Evolutionary conservation across 35 echinoderm and acorn worm genomes (phyloP).

Genomic region (Stichopus chloronotus): DNA sequence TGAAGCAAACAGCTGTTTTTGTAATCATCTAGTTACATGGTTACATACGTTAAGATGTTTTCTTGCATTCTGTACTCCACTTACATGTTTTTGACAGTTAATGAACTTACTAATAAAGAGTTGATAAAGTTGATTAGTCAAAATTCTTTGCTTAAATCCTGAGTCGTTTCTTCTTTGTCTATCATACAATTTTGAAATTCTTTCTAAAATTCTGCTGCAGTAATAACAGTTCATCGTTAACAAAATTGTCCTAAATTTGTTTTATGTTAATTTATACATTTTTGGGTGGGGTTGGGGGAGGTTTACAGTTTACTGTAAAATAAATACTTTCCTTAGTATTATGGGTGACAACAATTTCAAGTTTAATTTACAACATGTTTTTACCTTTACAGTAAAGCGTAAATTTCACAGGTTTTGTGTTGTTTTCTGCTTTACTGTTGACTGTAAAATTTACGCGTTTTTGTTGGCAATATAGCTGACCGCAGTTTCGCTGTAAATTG

Average conservation of each 20-base stretch:
- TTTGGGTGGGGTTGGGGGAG: background rate
- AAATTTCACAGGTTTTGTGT: slow-evolving; percentile 4
- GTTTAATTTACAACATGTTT: slow-evolving; percentile 6
- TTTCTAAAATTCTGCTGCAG: slow-evolving; percentile 4
- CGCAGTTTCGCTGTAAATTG: background rate
- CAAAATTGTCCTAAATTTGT: background rate
- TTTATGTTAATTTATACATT: background rate
- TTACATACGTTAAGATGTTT: background rate
- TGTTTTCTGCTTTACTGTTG: slow-evolving; percentile 4
- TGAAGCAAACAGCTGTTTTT: slow-evolving; percentile 3
- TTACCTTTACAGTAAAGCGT: slow-evolving; percentile 4
- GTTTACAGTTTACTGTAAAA: background rate
- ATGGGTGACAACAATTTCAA: background rate
- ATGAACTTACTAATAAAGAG: background rate
- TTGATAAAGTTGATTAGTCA: background rate
- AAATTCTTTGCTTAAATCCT: slow-evolving; percentile 5
- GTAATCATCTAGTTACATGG: background rate
- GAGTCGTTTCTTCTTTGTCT: background rate
- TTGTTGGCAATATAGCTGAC: background rate
- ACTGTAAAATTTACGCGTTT: background rate
- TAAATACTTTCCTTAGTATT: background rate
- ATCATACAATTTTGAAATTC: background rate
- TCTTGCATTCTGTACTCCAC: slow-evolving; percentile 7
- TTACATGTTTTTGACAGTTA: background rate
- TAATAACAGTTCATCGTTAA: background rate